Base-by-base conservation (phyloP, 2,888 invertebrate genomes). In the Diadegma fenestrale region DNA sequence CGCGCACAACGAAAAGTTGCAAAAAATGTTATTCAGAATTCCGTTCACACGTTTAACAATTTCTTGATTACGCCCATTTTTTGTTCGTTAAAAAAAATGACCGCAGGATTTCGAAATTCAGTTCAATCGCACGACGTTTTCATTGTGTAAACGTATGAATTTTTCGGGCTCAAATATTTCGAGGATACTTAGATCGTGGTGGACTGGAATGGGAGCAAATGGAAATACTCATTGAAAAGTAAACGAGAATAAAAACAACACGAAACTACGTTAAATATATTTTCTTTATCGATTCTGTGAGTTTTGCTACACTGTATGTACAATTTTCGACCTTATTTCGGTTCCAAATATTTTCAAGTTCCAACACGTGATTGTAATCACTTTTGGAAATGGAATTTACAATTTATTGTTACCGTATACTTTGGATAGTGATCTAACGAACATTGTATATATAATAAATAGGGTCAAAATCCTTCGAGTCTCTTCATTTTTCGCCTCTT, bases 371-470 rank as follows among this genome's bases (percentile, higher is more conserved):
- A 77, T 68, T 71, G 61, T 58, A 1, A 69, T 48, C 43, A 12
- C 63, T 61, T 51, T 68, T 68, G 71, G n/a, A 51, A 30, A 77
- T 68, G 66, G 66, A 76, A 54, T 12, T 76, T 54, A 51, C n/a
- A 73, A 77, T 19, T 73, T 68, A 81, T 80, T 84, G 51, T 72
- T 64, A 77, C 80, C 61, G 66, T 73, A 80, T 69, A 76, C 72
- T 81, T 72, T 80, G 19, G 30, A 78, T 63, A 30, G 73, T 58
- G 68, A 69, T 75, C 51, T 79, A 85, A 82, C 69, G 63, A 78
- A 75, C 78, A 85, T 69, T 76, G 75, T 84, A 58, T 75, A 68
- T 66, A 82, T 82, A 82, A 82, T 79, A 85, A 85, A 82, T 85
- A 43, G 78, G 77, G 19, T 72, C 71, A 51, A 43, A 30, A 68